phyloP scores from a whole-genome alignment of 2,797 vertebrate species.

The Onychomys torridus region DNA sequence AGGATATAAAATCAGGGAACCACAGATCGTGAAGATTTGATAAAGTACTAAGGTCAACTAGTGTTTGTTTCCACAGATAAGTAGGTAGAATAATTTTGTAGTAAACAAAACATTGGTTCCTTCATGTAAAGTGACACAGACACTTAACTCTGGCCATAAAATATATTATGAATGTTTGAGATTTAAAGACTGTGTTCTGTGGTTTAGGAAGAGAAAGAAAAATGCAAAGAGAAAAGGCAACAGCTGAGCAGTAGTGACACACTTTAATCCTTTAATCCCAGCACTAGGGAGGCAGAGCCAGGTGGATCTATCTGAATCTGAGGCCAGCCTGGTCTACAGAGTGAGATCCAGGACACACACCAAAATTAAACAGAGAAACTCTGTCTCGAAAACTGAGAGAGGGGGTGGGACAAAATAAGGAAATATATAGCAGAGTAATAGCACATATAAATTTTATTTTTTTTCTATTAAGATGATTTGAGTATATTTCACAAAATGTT shows the following conservation, averaged over 20 bases:
- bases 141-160: not conserved
- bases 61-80: not conserved
- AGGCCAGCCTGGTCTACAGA: too few relatives aligned
- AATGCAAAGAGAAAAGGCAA: not conserved
- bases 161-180: not conserved
- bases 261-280: too few relatives aligned
- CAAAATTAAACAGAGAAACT: too few relatives aligned
- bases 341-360: too few relatives aligned
- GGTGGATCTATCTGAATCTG: too few relatives aligned
- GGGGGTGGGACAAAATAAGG: not conserved
- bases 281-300: too few relatives aligned
- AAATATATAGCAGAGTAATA: conserved; percentile 15
- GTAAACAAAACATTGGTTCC: not conserved
- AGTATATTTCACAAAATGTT: not conserved
- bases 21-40: rapidly evolving
- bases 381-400: too few relatives aligned
- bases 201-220: not conserved
- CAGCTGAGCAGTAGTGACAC: too few relatives aligned
- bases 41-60: not conserved
- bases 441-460: not conserved
- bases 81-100: not conserved
- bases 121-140: not conserved
- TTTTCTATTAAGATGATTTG: conserved; percentile 28
- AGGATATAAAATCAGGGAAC: not conserved
- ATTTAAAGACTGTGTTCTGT: not conserved